These are phyloP conservation scores for Alcedo atthis DNA, from an alignment of 2,797 vertebrate genomes.

Conservation along the genomic window DNA sequence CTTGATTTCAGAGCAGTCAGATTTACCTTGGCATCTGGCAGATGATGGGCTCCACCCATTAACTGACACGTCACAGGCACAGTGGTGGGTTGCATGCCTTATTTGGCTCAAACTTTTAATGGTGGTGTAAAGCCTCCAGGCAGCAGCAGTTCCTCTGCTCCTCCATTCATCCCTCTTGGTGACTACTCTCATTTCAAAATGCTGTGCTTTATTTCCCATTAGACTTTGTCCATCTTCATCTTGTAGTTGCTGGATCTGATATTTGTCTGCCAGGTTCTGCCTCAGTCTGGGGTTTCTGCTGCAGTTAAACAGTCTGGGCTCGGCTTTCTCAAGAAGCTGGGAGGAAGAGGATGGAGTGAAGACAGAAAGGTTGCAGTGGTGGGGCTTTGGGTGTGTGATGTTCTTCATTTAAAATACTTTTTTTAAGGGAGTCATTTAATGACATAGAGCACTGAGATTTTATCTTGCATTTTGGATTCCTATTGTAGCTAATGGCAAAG, in stretches of 20 bases:
- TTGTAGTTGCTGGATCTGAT: neutral
- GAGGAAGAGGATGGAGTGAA: neutral
- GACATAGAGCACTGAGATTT: neutral
- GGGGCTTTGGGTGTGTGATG: neutral
- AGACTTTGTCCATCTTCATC: neutral
- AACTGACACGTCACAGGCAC: neutral
- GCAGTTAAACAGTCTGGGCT: neutral
- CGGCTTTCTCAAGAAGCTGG: neutral
- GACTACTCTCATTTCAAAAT: neutral
- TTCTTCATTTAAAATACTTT: neutral
- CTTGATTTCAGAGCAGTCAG: rapidly evolving
- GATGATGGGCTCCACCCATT: neutral
- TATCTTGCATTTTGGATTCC: neutral
- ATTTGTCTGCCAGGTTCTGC: neutral
- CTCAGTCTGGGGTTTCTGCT: neutral
- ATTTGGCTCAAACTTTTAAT: neutral
- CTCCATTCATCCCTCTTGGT: neutral
- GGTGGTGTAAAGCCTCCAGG: neutral
- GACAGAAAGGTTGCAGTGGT: neutral
- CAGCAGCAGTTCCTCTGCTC: neutral
- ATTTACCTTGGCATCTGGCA: neutral
- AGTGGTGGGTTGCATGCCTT: neutral
- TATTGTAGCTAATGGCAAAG: neutral
- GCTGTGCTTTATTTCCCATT: neutral
- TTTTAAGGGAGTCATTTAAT: neutral